These are phyloP conservation scores for Aspidiotus destructor DNA, from an alignment of 2,888 invertebrate species.

Conservation along the genomic window DNA sequence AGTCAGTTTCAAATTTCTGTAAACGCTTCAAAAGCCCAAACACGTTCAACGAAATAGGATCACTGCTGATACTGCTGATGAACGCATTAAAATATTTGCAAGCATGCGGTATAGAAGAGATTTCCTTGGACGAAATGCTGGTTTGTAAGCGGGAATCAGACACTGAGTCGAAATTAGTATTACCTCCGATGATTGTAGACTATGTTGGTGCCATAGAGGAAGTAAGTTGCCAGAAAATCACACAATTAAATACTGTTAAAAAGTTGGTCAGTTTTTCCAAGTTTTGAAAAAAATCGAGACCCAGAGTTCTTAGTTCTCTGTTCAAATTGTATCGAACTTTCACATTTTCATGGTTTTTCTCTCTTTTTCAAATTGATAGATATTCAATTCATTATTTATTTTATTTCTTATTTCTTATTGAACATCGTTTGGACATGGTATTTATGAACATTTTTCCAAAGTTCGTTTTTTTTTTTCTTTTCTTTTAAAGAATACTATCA, in stretches of 20 bases:
- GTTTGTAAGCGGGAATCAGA: slow-evolving; percentile 47
- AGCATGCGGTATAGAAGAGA: slow-evolving; percentile 71
- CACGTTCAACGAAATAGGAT: slow-evolving; percentile 35
- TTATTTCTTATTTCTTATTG: too few relatives aligned
- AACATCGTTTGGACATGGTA: too few relatives aligned
- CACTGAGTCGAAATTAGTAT: slow-evolving; percentile 14
- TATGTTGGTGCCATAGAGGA: not conserved
- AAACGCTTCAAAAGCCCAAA: slow-evolving; percentile 34
- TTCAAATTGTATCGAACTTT: too few relatives aligned
- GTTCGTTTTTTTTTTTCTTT: too few relatives aligned
- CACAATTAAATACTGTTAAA: not conserved
- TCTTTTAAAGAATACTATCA: too few relatives aligned
- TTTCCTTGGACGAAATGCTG: slow-evolving; percentile 62
- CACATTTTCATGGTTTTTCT: too few relatives aligned
- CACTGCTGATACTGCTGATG: slow-evolving; percentile 55
- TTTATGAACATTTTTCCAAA: too few relatives aligned
- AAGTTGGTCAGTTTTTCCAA: too few relatives aligned
- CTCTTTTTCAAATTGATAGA: too few relatives aligned
- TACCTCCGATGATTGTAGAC: slow-evolving; percentile 16
- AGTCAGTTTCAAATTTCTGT: slow-evolving; percentile 34
- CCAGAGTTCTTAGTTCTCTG: too few relatives aligned
- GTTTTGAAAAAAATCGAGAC: too few relatives aligned
- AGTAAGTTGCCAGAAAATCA: not conserved
- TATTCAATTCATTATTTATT: too few relatives aligned
- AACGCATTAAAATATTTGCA: slow-evolving; percentile 73